phyloP scores from a whole-genome alignment of 2,113 vertebrate genomes.

The Triplophysa rosa region DNA sequence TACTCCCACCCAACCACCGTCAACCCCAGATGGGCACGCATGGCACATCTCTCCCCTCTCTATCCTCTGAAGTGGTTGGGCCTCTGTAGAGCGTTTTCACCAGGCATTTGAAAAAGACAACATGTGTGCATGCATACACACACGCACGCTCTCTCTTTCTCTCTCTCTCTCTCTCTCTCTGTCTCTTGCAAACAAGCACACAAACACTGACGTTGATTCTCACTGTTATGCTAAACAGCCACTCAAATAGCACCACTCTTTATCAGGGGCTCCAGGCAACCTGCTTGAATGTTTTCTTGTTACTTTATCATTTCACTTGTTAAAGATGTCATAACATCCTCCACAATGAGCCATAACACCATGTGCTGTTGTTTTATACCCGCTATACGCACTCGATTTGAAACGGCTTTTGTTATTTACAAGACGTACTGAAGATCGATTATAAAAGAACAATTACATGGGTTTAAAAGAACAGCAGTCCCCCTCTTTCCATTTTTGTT shows the following conservation, averaged over 20 bases:
- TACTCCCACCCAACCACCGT: background rate
- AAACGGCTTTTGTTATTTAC: constrained; percentile 10
- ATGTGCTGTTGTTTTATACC: constrained; percentile 60
- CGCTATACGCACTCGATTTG: background rate
- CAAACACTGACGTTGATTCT: constrained; percentile 5
- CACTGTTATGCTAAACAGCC: constrained; percentile 34
- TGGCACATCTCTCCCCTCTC: constrained; percentile 44
- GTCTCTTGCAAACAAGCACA: background rate
- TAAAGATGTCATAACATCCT: constrained; percentile 50
- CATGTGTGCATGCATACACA: constrained; percentile 42
- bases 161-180: background rate
- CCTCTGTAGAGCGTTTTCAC: constrained; percentile 31
- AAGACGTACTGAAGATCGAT: constrained; percentile 6
- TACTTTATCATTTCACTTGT: constrained; percentile 42
- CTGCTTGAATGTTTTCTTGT: constrained; percentile 38
- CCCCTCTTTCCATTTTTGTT: constrained; percentile 18
- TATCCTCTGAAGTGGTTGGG: constrained; percentile 45
- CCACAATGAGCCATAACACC: constrained; percentile 42
- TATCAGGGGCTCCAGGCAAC: constrained; percentile 36
- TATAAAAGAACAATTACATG: background rate
- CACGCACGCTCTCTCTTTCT: constrained; percentile 7
- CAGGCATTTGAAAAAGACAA: constrained; percentile 36
- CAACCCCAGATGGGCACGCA: constrained; percentile 45
- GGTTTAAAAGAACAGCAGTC: constrained; percentile 46
- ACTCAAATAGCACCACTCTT: constrained; percentile 28